Conservation (phyloP, 1,140 invertebrate species). For the Prorops nasuta region DNA sequence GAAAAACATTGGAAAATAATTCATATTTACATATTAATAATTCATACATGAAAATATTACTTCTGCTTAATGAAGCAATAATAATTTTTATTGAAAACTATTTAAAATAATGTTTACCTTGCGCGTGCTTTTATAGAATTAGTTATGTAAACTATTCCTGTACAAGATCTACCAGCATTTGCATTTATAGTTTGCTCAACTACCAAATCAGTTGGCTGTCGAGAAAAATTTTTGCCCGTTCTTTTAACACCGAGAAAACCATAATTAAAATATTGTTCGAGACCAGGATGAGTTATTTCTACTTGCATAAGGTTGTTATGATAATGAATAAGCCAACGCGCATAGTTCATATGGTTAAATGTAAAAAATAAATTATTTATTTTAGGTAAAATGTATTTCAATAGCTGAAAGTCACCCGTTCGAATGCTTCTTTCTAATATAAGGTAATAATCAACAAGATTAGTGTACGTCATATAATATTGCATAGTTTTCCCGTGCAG, state of each 20-base stretch:
- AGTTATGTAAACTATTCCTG: conserved; percentile 5
- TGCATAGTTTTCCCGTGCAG: conserved; percentile 10
- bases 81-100: conserved; percentile 5
- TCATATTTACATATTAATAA: no score
- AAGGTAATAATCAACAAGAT: conserved; percentile 6
- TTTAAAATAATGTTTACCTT: conserved; percentile 13
- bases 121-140: conserved; percentile 21
- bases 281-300: conserved; percentile 9
- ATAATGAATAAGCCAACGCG: not conserved
- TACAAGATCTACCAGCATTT: conserved; percentile 11
- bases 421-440: conserved; percentile 24
- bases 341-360: conserved; percentile 4
- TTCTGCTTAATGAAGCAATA: no score
- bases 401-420: conserved; percentile 22
- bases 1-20: conserved; percentile 1
- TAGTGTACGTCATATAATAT: conserved; percentile 9
- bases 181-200: conserved; percentile 22
- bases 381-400: not conserved
- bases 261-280: not conserved
- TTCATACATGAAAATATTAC: no score
- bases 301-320: conserved; percentile 12
- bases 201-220: conserved; percentile 14
- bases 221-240: conserved; percentile 9
- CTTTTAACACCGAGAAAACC: conserved; percentile 3
- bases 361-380: conserved; percentile 4